Conservation (phyloP, 2,797 vertebrate genomes). For the Carapus acus region DNA sequence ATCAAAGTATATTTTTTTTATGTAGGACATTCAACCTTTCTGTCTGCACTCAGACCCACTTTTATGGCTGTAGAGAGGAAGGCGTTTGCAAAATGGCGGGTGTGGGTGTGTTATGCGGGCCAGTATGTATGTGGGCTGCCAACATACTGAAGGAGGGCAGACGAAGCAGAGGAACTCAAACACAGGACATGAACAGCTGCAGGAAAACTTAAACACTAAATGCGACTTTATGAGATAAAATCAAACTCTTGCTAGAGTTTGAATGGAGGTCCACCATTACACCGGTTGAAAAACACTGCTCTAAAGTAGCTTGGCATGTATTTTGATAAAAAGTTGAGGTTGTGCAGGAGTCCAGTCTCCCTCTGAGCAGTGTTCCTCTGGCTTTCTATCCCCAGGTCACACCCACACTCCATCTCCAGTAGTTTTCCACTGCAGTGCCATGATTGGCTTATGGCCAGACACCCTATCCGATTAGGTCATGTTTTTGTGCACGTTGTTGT, state of each 20-base stretch:
- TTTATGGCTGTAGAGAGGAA: constrained; percentile 13
- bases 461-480: constrained; percentile 22
- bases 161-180: constrained; percentile 11
- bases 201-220: no score
- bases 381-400: constrained; percentile 24
- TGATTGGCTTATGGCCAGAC: constrained; percentile 44
- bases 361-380: constrained; percentile 13
- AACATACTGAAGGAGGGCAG: background rate
- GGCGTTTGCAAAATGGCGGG: constrained; percentile 8
- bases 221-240: no score
- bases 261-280: no score
- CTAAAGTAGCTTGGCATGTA: no score
- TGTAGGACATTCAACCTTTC: constrained; percentile 24
- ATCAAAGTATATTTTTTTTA: background rate
- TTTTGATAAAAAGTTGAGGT: no score
- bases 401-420: constrained; percentile 32
- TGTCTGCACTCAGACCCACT: constrained; percentile 43
- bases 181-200: no score
- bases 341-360: no score
- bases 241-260: no score
- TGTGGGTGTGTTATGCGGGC: constrained; percentile 1
- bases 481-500: background rate
- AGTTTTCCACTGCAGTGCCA: constrained; percentile 55
- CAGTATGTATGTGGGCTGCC: background rate
- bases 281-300: no score